These are phyloP conservation scores for Etheostoma nigrum DNA, from an alignment of 2,797 vertebrate genomes.

Conservation along the genomic window DNA sequence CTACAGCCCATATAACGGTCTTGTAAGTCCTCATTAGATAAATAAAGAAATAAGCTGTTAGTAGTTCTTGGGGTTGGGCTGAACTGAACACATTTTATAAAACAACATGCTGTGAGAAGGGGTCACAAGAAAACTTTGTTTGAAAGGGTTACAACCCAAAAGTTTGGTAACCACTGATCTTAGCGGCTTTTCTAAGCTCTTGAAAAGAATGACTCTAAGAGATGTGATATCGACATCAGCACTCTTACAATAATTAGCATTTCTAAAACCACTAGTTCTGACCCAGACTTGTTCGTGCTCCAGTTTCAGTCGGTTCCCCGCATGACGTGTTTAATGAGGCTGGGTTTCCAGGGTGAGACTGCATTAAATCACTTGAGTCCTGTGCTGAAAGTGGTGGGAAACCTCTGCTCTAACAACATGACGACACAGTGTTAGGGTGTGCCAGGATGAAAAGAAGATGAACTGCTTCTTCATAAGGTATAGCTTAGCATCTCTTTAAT, in stretches of 20 bases:
- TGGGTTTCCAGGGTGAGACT: slow-evolving; percentile 53
- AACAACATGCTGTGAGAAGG: no score
- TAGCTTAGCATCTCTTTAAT: background rate
- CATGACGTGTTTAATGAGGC: slow-evolving; percentile 51
- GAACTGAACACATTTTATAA: no score
- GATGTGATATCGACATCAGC: slow-evolving; percentile 17
- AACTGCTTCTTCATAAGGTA: background rate
- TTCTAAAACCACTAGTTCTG: slow-evolving; percentile 14
- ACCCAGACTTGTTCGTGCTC: slow-evolving; percentile 25
- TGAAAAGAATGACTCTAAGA: background rate
- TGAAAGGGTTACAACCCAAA: background rate
- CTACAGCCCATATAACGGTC: background rate
- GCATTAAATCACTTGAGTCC: slow-evolving; percentile 46
- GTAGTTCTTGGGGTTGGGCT: background rate
- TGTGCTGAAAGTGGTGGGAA: slow-evolving; percentile 36
- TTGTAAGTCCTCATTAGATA: background rate
- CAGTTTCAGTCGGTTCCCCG: slow-evolving; percentile 28
- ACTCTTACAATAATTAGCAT: slow-evolving; percentile 12
- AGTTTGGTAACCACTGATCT: background rate
- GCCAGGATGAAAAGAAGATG: slow-evolving; percentile 27
- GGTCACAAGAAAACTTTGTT: background rate
- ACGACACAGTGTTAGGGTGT: slow-evolving; percentile 7
- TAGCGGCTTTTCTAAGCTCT: background rate
- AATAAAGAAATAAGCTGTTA: background rate
- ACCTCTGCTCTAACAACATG: slow-evolving; percentile 34